Base-by-base conservation (phyloP, 2,888 invertebrate species). In the Mimachlamys varia region DNA sequence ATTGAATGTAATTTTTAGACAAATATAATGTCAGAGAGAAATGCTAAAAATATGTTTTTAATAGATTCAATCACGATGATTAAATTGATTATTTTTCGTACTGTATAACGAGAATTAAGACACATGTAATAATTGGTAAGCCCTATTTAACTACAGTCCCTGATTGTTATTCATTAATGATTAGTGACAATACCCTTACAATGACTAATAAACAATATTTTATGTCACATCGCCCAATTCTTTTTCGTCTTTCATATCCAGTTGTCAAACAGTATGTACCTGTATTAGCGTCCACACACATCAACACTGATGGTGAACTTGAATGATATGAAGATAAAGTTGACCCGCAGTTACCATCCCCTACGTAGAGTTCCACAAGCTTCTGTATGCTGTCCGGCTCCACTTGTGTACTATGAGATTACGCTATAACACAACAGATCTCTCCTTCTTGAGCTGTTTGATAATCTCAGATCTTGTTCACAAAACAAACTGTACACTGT, bases 371-470 rank as follows among this genome's bases (percentile, higher is more conserved):
- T 44, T 44, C 44, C 3, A 7, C 4, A 44, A 44, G 7, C 44
- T 7, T 44, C 44, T 44, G 44, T 44, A 44, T 44, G 7, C 44
- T 44, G 44, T 5, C 44, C 7, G 44, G 3, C 44, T 5, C 44
- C 44, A 44, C 44, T 44, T 44, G 44, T 44, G 44, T 44, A 44
- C 44, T 7, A 7, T 44, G 33, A 76, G 33, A 76, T 27, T 76
- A 10, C 27, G 27, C 33, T 33, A 33, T 15, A 13, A 27, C 12
- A 27, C 12, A 33, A 76, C 15, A 76, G 76, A 76, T 76, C 76
- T 76, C 76, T 76, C 76, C 76, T 76, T 33, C 76, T 76, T 76
- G 76, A 76, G 76, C 76, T 76, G 76, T 76, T 76, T 53, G 13
- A 33, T 76, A 1, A 76, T 76, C 76, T 33, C 76, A 76, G 76